A percentile compares a stretch with the other conserved stretches of the same genome.
These are phyloP conservation scores for Athripsodes cinereus DNA, from an alignment of 2,888 invertebrate species.

Conservation along the genomic window DNA sequence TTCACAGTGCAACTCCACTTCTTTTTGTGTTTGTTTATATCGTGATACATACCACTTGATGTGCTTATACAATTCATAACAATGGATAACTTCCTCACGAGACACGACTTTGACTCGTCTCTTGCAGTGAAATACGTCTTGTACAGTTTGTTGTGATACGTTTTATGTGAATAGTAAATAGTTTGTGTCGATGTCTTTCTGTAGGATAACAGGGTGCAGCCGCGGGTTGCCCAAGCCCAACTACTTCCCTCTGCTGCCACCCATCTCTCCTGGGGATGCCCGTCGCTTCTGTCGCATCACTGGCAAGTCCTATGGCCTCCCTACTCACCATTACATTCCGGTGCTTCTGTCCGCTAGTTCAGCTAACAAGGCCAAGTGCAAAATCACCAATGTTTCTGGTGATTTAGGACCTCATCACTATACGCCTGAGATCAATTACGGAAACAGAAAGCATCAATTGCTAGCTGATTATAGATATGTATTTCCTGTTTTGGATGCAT, in stretches of 20 bases:
- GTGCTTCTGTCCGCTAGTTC: slow-evolving; percentile 55
- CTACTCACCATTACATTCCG: slow-evolving; percentile 74
- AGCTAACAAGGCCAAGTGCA: slow-evolving; percentile 49
- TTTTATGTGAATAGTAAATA: not conserved
- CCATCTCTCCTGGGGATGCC: slow-evolving; percentile 78
- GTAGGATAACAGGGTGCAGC: slow-evolving; percentile 76
- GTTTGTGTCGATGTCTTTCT: slow-evolving; percentile 55
- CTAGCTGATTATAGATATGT: slow-evolving; percentile 69
- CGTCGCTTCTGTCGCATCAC: slow-evolving; percentile 73
- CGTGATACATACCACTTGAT: too few species aligned
- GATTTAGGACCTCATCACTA: slow-evolving; percentile 57
- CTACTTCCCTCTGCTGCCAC: slow-evolving; percentile 74
- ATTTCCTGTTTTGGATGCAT: slow-evolving; percentile 64
- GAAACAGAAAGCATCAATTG: slow-evolving; percentile 61
- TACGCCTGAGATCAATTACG: slow-evolving; percentile 54
- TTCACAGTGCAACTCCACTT: too few species aligned
- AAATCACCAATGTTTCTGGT: slow-evolving; percentile 59
- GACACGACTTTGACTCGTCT: not conserved
- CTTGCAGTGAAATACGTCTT: slow-evolving; percentile 5
- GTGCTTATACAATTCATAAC: not conserved
- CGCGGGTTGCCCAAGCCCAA: slow-evolving; percentile 75
- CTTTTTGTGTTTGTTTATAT: too few species aligned
- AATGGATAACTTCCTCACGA: slow-evolving; percentile 6
- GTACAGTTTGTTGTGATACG: not conserved
- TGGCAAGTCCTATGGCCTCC: slow-evolving; percentile 68